Evolutionary conservation across 2,888 invertebrate genomes (phyloP).

Genomic region (Agrotis ipsilon): DNA sequence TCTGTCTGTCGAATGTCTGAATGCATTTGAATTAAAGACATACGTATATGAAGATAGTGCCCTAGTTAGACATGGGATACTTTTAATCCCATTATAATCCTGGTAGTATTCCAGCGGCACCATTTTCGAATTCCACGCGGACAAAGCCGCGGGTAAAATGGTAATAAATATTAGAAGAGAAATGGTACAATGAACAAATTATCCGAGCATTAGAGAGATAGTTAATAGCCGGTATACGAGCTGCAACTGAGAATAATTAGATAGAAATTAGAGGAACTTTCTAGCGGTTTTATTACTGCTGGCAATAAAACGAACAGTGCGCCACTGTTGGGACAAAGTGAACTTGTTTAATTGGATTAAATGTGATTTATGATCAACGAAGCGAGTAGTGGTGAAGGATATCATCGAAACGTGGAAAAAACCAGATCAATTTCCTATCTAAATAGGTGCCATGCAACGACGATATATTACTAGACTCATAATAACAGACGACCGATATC

Average conservation of each 20-base stretch:
- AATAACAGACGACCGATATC: too few species aligned
- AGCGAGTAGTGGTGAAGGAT: background rate
- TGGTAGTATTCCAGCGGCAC: too few species aligned
- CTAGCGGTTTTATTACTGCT: conserved; percentile 42
- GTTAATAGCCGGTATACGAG: conserved; percentile 31
- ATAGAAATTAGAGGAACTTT: conserved; percentile 48
- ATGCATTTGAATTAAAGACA: background rate
- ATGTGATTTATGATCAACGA: conserved; percentile 42
- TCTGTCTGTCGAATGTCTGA: background rate
- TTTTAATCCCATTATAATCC: too few species aligned
- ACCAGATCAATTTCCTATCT: too few species aligned
- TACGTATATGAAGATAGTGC: too few species aligned
- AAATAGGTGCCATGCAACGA: too few species aligned
- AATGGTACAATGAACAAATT: conserved; percentile 32
- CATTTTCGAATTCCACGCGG: too few species aligned
- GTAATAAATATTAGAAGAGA: conserved; percentile 21
- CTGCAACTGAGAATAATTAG: conserved; percentile 44
- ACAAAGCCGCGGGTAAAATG: background rate
- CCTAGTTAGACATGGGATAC: too few species aligned
- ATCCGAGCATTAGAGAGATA: conserved; percentile 18
- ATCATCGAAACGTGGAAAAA: background rate
- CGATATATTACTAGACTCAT: too few species aligned
- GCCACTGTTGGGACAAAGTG: conserved; percentile 22
- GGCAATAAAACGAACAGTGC: conserved; percentile 38
- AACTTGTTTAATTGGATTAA: conserved; percentile 44